Conservation (phyloP, 2,797 vertebrate genomes). For the Hybognathus amarus region DNA sequence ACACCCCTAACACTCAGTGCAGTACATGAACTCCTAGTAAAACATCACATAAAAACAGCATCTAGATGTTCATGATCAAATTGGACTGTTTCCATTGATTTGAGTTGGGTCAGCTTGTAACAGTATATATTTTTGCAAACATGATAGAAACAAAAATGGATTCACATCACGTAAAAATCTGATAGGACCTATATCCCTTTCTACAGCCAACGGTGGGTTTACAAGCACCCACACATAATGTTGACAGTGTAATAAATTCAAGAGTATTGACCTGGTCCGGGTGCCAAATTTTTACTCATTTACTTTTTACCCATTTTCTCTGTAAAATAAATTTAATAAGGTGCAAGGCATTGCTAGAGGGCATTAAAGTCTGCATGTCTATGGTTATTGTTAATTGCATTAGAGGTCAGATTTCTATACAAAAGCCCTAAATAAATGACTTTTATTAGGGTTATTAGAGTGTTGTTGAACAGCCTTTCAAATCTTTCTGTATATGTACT, state of each 20-base stretch:
- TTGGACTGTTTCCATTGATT: neutral
- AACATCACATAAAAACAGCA: neutral
- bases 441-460: neutral
- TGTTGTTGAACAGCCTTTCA: neutral
- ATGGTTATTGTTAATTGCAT: neutral
- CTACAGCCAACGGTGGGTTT: neutral
- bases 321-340: neutral
- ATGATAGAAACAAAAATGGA: neutral
- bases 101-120: neutral
- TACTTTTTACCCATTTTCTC: neutral
- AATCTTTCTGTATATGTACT: neutral
- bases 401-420: neutral
- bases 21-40: neutral
- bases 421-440: neutral
- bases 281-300: neutral
- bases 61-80: constrained; percentile 11
- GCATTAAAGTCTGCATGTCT: neutral
- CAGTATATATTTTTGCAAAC: neutral
- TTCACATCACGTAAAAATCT: neutral
- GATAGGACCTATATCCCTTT: neutral
- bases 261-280: neutral
- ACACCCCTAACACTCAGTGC: neutral
- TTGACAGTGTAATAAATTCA: constrained; percentile 4
- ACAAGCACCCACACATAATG: neutral
- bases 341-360: neutral